These are phyloP conservation scores for Octodonta nipae DNA, from an alignment of 2,888 invertebrate species.

Conservation along the genomic window DNA sequence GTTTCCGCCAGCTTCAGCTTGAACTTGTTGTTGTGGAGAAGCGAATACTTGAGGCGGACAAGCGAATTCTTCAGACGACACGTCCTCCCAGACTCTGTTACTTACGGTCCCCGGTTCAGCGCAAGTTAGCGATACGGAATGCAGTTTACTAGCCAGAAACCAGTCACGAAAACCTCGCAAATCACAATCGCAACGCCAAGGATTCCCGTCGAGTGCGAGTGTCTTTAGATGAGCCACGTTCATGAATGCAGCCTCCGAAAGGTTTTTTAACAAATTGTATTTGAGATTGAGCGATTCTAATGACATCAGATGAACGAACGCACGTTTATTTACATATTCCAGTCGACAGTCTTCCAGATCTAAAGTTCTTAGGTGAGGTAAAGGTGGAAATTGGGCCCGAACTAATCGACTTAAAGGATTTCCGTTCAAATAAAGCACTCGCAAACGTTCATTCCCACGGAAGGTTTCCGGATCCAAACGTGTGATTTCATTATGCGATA, in stretches of 20 bases:
- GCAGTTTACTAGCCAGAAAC: constrained; percentile 64
- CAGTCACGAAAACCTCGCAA: constrained; percentile 71
- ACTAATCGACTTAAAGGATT: constrained; percentile 64
- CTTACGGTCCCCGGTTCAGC: constrained; percentile 56
- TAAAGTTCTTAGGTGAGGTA: constrained; percentile 68
- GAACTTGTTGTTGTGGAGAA: constrained; percentile 31
- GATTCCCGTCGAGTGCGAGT: constrained; percentile 68
- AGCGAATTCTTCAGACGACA: constrained; percentile 63
- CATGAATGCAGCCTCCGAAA: constrained; percentile 53
- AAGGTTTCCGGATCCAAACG: constrained; percentile 67
- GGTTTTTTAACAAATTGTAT: constrained; percentile 61
- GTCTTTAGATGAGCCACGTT: constrained; percentile 68
- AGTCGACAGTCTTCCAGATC: constrained; percentile 71
- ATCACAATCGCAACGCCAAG: constrained; percentile 82
- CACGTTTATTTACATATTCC: constrained; percentile 58
- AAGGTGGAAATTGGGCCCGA: constrained; percentile 65
- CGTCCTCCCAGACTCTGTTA: constrained; percentile 63
- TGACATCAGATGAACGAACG: constrained; percentile 60
- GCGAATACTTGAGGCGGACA: constrained; percentile 59
- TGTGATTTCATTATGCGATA: constrained; percentile 68
- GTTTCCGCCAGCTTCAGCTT: constrained; percentile 71
- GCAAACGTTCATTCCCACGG: constrained; percentile 68
- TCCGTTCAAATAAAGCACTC: constrained; percentile 64
- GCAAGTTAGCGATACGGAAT: constrained; percentile 58
- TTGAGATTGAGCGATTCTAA: constrained; percentile 67